A percentile compares a stretch with the other conserved stretches of the same genome.
Conservation (phyloP, 23 tunicate species). For the Pegea sp. region DNA sequence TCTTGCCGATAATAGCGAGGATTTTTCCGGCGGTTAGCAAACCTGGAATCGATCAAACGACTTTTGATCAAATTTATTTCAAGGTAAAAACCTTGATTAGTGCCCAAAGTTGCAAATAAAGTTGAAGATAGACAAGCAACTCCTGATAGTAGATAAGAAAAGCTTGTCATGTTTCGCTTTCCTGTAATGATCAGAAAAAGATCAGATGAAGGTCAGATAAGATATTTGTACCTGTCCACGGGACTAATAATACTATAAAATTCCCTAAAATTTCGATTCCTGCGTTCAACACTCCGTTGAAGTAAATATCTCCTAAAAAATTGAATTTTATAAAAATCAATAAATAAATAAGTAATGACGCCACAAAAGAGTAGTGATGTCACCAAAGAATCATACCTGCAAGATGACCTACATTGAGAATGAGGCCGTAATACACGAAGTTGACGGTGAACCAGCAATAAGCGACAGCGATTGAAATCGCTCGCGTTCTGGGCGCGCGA, state of each 20-base stretch:
- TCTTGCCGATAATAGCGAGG: too few relatives aligned
- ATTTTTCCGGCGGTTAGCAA: too few relatives aligned
- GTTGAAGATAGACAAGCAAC: constrained; percentile 1
- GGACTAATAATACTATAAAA: constrained; percentile 5
- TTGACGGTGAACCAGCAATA: constrained; percentile 30
- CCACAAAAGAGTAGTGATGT: too few relatives aligned
- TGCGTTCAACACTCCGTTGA: constrained; percentile 27
- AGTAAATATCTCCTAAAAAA: constrained; percentile 31
- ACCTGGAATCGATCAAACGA: too few relatives aligned
- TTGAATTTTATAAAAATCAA: background rate
- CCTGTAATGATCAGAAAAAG: too few relatives aligned
- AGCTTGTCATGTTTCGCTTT: background rate
- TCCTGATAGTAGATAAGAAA: constrained; percentile 1
- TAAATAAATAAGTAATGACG: background rate
- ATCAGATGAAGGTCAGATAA: too few relatives aligned
- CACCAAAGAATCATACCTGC: constrained; percentile 10
- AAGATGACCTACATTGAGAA: constrained; percentile 32
- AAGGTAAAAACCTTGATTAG: too few relatives aligned
- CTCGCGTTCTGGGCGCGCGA: constrained; percentile 17
- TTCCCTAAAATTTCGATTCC: constrained; percentile 20
- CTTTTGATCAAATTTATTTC: too few relatives aligned
- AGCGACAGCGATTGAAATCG: constrained; percentile 12
- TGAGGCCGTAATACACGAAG: constrained; percentile 50
- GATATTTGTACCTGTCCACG: too few relatives aligned
- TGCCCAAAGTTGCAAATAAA: background rate